phyloP scores from a whole-genome alignment of 2,888 invertebrate species.

The Pseudococcus jackbeardsleyi region DNA sequence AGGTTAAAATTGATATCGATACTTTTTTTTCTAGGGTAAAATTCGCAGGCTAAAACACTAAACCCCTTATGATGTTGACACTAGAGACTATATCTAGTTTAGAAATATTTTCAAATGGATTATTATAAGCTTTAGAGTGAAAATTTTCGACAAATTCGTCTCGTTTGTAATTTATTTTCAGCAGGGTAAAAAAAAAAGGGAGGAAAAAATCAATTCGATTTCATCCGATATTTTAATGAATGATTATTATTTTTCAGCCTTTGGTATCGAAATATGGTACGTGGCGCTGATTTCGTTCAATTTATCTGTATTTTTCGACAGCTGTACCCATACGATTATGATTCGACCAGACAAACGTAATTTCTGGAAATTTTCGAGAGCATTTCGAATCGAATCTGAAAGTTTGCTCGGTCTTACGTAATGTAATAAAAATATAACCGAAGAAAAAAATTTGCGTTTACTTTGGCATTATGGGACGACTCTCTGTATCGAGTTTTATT shows the following conservation, averaged over 20 bases:
- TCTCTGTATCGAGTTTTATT: slow-evolving; percentile 11
- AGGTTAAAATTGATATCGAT: background rate
- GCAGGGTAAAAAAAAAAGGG: no score
- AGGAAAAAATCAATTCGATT: background rate
- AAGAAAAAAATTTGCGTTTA: slow-evolving; percentile 14
- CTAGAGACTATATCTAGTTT: background rate
- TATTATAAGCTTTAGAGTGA: background rate
- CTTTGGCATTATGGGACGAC: background rate
- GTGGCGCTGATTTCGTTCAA: background rate
- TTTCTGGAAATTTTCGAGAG: background rate
- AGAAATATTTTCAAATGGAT: background rate
- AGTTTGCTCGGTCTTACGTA: background rate
- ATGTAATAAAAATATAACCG: slow-evolving; percentile 12
- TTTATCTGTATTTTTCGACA: no score
- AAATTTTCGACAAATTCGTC: background rate
- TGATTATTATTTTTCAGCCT: background rate
- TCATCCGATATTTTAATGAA: background rate
- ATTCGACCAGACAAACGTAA: background rate
- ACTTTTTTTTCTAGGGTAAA: background rate
- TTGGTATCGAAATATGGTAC: background rate
- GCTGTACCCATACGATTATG: background rate
- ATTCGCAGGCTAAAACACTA: background rate
- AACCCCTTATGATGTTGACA: slow-evolving; percentile 10
- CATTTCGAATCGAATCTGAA: background rate
- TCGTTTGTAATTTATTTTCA: background rate